Evolutionary conservation across 1,140 invertebrate species (phyloP).

Genomic region (Nixonia krombeini): DNA sequence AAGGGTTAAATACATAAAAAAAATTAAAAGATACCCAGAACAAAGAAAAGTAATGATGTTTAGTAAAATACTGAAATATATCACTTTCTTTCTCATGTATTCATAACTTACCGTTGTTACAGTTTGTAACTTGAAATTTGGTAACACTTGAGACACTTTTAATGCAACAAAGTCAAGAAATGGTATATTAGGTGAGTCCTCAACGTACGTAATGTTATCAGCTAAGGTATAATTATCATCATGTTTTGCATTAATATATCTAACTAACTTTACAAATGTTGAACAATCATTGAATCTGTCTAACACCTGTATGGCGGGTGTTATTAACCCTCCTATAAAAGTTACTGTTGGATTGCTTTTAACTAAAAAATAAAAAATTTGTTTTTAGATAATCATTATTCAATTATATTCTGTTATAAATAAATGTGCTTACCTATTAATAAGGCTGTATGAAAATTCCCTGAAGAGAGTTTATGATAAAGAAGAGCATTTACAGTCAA

Average conservation of each 20-base stretch:
- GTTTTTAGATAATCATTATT: background rate
- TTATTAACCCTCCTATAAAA: slow-evolving; percentile 12
- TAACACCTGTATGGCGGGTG: background rate
- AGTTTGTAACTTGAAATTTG: slow-evolving; percentile 9
- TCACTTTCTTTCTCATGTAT: too few relatives aligned
- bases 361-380: slow-evolving; percentile 7
- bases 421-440: slow-evolving; percentile 10
- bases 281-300: slow-evolving; percentile 1
- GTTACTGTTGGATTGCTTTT: slow-evolving; percentile 2
- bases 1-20: background rate
- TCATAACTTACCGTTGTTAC: background rate
- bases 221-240: slow-evolving; percentile 13
- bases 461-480: slow-evolving; percentile 1
- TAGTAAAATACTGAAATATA: too few relatives aligned
- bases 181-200: slow-evolving; percentile 7
- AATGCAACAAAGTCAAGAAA: slow-evolving; percentile 24
- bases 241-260: slow-evolving; percentile 28
- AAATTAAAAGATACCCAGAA: too few relatives aligned
- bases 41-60: too few relatives aligned
- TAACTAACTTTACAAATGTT: slow-evolving; percentile 19
- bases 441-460: slow-evolving; percentile 7
- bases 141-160: slow-evolving; percentile 4
- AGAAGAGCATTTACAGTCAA: slow-evolving; percentile 17
- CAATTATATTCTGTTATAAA: slow-evolving; percentile 1
- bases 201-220: slow-evolving; percentile 6